phyloP scores from a whole-genome alignment of 2,797 vertebrate species.

The Lagocephalus sceleratus region DNA sequence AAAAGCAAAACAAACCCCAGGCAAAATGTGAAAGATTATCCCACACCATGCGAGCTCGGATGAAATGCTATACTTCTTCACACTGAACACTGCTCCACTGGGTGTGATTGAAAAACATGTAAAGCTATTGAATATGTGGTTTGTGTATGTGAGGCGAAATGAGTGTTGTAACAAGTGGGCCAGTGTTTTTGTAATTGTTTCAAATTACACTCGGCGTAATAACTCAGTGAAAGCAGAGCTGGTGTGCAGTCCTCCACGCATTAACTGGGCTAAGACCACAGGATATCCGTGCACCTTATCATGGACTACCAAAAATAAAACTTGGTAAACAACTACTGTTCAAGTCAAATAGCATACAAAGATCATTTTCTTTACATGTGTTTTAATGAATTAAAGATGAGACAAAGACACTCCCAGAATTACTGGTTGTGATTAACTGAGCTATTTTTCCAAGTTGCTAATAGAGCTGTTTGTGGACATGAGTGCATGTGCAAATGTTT shows the following conservation, averaged over 20 bases:
- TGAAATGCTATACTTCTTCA: slow-evolving; percentile 81
- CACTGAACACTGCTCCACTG: slow-evolving; percentile 79
- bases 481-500: slow-evolving; percentile 33
- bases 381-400: slow-evolving; percentile 56
- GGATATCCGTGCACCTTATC: slow-evolving; percentile 70
- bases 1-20: slow-evolving; percentile 84
- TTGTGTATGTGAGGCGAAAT: slow-evolving; percentile 77
- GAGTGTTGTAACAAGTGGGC: slow-evolving; percentile 81
- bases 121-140: slow-evolving; percentile 81
- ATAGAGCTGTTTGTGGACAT: slow-evolving; percentile 29
- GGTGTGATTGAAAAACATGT: slow-evolving; percentile 82
- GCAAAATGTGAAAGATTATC: slow-evolving; percentile 83
- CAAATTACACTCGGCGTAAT: slow-evolving; percentile 77
- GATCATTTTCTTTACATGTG: slow-evolving; percentile 62
- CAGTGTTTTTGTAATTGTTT: slow-evolving; percentile 82
- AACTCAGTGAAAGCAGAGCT: slow-evolving; percentile 72
- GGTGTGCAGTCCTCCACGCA: slow-evolving; percentile 62
- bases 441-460: slow-evolving; percentile 54
- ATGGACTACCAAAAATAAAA: slow-evolving; percentile 13
- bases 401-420: slow-evolving; percentile 18
- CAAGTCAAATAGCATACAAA: slow-evolving; percentile 46
- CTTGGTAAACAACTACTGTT: slow-evolving; percentile 62
- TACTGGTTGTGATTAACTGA: slow-evolving; percentile 63
- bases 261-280: slow-evolving; percentile 63
- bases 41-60: slow-evolving; percentile 76